These are phyloP conservation scores for Portunus trituberculatus DNA, from an alignment of 1,140 invertebrate species.

Conservation along the genomic window DNA sequence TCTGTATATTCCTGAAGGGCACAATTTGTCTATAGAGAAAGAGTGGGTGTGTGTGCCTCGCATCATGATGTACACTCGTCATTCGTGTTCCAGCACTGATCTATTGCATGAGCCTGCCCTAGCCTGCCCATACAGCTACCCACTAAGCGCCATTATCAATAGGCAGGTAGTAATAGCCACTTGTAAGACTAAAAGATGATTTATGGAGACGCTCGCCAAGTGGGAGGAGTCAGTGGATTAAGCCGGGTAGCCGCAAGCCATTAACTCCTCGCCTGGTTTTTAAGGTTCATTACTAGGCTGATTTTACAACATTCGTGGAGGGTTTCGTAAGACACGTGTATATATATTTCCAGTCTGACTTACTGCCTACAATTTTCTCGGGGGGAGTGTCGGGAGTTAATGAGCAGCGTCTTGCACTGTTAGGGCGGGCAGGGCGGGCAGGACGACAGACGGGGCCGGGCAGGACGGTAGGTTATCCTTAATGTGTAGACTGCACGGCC, in stretches of 20 bases:
- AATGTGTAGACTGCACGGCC: not conserved
- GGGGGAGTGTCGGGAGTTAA: not conserved
- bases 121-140: not conserved
- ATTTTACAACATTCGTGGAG: not conserved
- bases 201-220: not conserved
- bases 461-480: not conserved
- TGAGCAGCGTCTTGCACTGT: not conserved
- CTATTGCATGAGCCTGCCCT: not conserved
- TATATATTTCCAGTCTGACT: not conserved
- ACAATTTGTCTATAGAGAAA: not conserved
- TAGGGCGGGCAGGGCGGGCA: not conserved
- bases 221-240: not conserved
- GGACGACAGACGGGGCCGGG: not conserved
- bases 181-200: not conserved
- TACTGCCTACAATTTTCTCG: not conserved
- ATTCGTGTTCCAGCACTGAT: not conserved
- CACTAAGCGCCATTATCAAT: constrained; percentile 5
- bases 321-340: not conserved
- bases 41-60: not conserved
- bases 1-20: not conserved
- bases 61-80: not conserved
- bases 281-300: not conserved
- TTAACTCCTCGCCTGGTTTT: not conserved
- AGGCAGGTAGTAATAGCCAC: not conserved
- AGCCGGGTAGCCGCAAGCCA: not conserved